Conservation (phyloP, 2,797 vertebrate genomes). For the Microchirus variegatus region DNA sequence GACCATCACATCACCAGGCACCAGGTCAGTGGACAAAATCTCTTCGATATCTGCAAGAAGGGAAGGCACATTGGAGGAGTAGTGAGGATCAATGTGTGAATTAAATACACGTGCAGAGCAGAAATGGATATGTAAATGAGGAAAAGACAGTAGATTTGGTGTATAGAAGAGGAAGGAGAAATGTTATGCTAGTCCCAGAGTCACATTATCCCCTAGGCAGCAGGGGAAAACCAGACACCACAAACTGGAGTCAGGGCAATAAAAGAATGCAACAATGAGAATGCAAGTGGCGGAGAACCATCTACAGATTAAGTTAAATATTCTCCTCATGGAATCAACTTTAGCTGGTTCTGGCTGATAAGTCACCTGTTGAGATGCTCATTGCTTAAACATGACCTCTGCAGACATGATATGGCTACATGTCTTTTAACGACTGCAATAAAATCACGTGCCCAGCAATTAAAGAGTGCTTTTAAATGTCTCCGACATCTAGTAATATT, state of each 20-base stretch:
- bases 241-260: slow-evolving; percentile 23
- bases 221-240: slow-evolving; percentile 47
- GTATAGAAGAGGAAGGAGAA: slow-evolving; percentile 8
- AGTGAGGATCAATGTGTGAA: slow-evolving; percentile 2
- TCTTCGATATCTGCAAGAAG: slow-evolving; percentile 88
- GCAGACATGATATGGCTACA: too few species aligned
- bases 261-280: too few species aligned
- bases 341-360: too few species aligned
- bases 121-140: slow-evolving; percentile 11
- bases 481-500: too few species aligned
- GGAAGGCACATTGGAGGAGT: neutral
- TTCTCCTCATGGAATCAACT: too few species aligned
- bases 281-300: too few species aligned
- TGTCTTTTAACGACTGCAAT: too few species aligned
- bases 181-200: slow-evolving; percentile 47
- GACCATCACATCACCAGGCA: slow-evolving; percentile 93
- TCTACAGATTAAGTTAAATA: too few species aligned
- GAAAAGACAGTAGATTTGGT: slow-evolving; percentile 7
- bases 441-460: too few species aligned
- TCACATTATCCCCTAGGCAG: slow-evolving; percentile 50
- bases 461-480: too few species aligned
- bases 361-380: too few species aligned
- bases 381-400: too few species aligned
- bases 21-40: slow-evolving; percentile 94
- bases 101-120: slow-evolving; percentile 1